Base-by-base conservation (phyloP, 2,113 vertebrate species). In the Aegypius monachus region DNA sequence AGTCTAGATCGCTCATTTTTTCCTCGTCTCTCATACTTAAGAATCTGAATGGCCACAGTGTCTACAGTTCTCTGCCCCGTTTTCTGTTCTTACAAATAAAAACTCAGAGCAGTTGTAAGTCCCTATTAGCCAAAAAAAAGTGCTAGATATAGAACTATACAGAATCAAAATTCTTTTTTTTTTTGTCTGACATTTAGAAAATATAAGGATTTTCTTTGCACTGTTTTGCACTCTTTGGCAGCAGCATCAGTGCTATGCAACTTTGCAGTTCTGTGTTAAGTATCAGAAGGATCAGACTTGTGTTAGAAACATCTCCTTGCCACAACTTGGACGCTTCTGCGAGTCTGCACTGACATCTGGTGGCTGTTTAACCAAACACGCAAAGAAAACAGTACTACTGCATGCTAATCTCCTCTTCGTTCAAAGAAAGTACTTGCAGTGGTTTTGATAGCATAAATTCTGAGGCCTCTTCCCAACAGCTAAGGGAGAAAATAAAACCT, bases 301-400 rank as follows among this genome's bases (percentile, higher is more conserved):
- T 20, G 11, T 32, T 25, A 27, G 52, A 53, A 36, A 12, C 5
- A 0, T 5, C 31, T 31, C 11, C 47, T 15, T 4, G 1, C 4
- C 16, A 4, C 5, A 26, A 9, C 1, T 18, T 36, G 9, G 3
- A 13, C 0, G 1, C 20, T 95, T 94, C 25, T 79, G 43, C 61
- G 79, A 72, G 88, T 21, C 32, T 42, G 40, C 59, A 17, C 94
- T 97, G 97, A 93, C 97, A 97, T 89, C 97, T 97, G 91, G 96
- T 97, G 97, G 96, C 29, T 7, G 0, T 36, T 81, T 34, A 48
- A 36, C 9, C 0, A 3, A 81, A 71, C 32, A 34, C 3, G 2
- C 21, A 53, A 36, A 7, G 65, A 32, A 75, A 75, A 16, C 3
- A 4, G 11, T 14, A 23, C 0, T 3, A 5, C 9, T 48, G 5